A percentile compares a stretch with the other conserved stretches of the same genome.
Conservation (phyloP, 1,140 invertebrate genomes). For the Parapsyche elsis region DNA sequence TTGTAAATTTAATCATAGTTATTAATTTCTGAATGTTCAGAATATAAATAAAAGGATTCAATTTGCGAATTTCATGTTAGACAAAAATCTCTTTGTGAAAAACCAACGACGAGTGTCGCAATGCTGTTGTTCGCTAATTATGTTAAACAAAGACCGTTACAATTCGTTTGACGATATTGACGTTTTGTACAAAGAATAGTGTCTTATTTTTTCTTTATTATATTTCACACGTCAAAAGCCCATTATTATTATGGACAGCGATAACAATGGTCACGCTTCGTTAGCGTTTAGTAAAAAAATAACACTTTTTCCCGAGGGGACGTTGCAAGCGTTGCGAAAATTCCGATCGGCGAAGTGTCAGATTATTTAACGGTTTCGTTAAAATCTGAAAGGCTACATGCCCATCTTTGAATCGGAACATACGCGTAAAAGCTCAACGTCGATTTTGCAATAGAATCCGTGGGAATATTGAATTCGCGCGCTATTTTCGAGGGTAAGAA, state of each 20-base stretch:
- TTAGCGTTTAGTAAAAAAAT: background rate
- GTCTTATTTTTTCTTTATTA: background rate
- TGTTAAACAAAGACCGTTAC: background rate
- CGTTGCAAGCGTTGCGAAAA: background rate
- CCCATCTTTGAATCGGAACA: background rate
- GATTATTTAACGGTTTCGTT: background rate
- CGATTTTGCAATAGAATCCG: background rate
- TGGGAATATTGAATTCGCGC: background rate
- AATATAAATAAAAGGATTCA: too few relatives aligned
- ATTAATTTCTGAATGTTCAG: too few relatives aligned
- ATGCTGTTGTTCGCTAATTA: background rate
- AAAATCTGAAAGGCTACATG: background rate
- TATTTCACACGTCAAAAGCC: slow-evolving; percentile 6
- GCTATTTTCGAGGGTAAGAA: too few relatives aligned
- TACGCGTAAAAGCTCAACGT: background rate
- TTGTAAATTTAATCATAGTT: too few relatives aligned
- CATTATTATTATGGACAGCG: background rate
- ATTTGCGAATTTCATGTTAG: too few relatives aligned
- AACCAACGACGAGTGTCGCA: too few relatives aligned
- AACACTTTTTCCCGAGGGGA: background rate
- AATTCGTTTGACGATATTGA: too few relatives aligned
- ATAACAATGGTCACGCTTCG: slow-evolving; percentile 25
- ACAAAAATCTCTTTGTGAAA: too few relatives aligned
- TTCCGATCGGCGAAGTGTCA: background rate
- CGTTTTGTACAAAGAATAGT: too few relatives aligned